phyloP scores from a whole-genome alignment of 2,797 vertebrate species.

The Microhierax caerulescens region DNA sequence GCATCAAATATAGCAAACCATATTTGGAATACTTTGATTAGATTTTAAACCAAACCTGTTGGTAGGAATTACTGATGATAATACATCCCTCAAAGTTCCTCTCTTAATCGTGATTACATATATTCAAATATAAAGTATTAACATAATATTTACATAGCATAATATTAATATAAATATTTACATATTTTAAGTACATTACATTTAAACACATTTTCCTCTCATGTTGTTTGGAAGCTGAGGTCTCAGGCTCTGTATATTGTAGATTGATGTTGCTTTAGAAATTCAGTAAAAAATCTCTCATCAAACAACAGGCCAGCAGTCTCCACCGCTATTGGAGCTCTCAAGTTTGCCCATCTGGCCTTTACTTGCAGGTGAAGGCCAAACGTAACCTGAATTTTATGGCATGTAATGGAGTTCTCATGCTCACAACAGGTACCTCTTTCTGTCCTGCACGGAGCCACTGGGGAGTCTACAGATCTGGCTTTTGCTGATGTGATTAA shows the following conservation, averaged over 20 bases:
- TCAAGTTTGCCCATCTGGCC: background rate
- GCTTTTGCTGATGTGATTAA: background rate
- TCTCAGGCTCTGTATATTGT: background rate
- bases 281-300: background rate
- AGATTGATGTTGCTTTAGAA: background rate
- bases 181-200: background rate
- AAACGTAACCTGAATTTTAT: background rate
- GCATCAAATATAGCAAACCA: slow-evolving; percentile 7
- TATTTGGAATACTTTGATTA: slow-evolving; percentile 40
- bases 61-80: background rate
- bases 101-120: background rate
- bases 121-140: background rate
- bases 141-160: slow-evolving; percentile 7
- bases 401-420: accelerated
- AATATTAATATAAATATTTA: background rate
- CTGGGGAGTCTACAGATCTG: background rate
- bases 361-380: background rate
- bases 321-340: background rate
- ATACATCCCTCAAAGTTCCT: background rate
- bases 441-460: accelerated
- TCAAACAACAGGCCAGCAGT: background rate
- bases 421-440: background rate
- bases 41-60: slow-evolving; percentile 39
- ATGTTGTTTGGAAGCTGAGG: background rate
- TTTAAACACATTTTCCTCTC: background rate